Base-by-base conservation (phyloP, 37 sponge, comb jelly and placozoan genomes). In the Geodia barretti region DNA sequence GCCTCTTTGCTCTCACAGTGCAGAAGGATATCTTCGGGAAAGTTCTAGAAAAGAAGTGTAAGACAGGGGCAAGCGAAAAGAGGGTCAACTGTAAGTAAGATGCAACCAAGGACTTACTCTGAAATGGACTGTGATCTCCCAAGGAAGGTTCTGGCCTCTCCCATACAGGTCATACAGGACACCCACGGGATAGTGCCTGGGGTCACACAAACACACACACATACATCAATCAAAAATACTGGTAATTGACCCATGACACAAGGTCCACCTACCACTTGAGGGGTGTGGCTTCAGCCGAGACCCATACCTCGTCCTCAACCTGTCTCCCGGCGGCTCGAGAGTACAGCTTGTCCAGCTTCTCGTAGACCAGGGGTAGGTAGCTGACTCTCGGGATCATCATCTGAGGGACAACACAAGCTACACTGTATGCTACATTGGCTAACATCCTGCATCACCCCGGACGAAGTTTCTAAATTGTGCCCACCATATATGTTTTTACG, bases 121-220 rank as follows among this genome's bases (percentile, higher is more conserved):
- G 87, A 92, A 97, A 41, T 95, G 91, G n/a, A 97, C 95, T 7
- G 81, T 89, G 23, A 97, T 76, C 19, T 77, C 86, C 97, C 97
- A 97, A 0, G 95, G 97, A 20, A 89, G 78, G 9, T 77, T 74
- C 8, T 62, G 64, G 8, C 64, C 42, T 34, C 78, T 40, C 2
- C 79, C 89, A 73, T 77, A 73, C 71, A 97, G 76, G 78, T 97
- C 97, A 88, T 87, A 97, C 64, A 95, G 74, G 41, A 94, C 86
- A 20, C 97, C 97, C 36, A 97, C 90, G 3, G 97, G 97, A 70
- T 87, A 92, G 64, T 97, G 95, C 96, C 96, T 95, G 79, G 38
- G n/a, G n/a, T 31, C 31, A 28, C 11, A 67, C n/a, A 28, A 67
- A 9, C 9, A 67, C 24, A 28, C 11, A 67, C 30, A 28, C 11